Evolutionary conservation across 2,888 invertebrate genomes (phyloP).

Genomic region (Drosophila stalkeri): DNA sequence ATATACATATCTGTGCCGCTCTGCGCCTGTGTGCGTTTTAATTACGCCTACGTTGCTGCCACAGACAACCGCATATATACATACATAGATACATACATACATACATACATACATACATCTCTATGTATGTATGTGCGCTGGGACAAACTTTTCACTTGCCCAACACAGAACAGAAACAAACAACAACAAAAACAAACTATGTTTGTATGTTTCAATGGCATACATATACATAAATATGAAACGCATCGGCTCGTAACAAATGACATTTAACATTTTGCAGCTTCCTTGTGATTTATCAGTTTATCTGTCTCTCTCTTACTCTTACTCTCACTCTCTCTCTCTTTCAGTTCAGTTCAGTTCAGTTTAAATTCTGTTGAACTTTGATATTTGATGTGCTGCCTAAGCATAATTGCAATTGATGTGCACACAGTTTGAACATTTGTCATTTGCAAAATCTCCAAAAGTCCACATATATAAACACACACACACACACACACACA

Average conservation of each 20-base stretch:
- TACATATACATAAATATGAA: conserved; percentile 5
- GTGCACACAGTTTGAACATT: conserved; percentile 14
- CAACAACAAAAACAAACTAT: conserved; percentile 25
- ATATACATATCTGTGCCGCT: background rate
- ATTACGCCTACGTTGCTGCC: conserved; percentile 38
- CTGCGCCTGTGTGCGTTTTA: conserved; percentile 22
- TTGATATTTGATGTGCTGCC: conserved; percentile 37
- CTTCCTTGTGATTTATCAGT: conserved; percentile 30
- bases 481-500: background rate
- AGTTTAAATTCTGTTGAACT: conserved; percentile 41
- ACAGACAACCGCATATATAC: background rate
- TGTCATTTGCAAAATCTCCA: conserved; percentile 10
- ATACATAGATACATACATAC: background rate
- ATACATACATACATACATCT: background rate
- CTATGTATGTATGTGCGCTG: background rate
- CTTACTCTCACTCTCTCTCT: background rate
- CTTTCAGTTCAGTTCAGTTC: no score
- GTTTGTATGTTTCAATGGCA: background rate
- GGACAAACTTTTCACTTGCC: conserved; percentile 6
- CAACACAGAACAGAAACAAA: conserved; percentile 1
- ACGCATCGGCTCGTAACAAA: conserved; percentile 37
- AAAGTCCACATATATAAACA: background rate
- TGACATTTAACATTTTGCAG: conserved; percentile 52
- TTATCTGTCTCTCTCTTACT: background rate
- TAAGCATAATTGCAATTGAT: conserved; percentile 21